Evolutionary conservation across 1,140 invertebrate genomes (phyloP), one percentile per base, ranked within the genome.

Genomic region (Ips typographus): DNA sequence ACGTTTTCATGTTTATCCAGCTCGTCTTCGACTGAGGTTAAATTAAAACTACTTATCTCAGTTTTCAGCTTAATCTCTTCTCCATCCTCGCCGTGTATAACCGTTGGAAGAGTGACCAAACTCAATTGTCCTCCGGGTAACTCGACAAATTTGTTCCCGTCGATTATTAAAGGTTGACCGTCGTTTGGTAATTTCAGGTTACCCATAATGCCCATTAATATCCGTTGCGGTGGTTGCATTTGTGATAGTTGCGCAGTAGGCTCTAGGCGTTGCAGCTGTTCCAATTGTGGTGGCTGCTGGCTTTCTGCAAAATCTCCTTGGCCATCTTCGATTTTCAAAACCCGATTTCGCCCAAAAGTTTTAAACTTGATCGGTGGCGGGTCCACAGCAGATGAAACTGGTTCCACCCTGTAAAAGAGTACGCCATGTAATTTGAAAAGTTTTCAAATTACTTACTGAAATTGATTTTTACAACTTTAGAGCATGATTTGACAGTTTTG

Each of bases 311-410:
- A 41, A 1, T 72, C 62, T 40, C 7, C 41, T 49, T 68, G 63
- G 6, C 61, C 40, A n/a, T 73, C 65, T 44, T 73, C 65, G 36
- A 44, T 2, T 71, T 67, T 75, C 41, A 58, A 57, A 2, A 53
- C 49, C 71, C 63, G 57, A 22, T 62, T 67, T 59, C 65, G 76
- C 36, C 76, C 75, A 43, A 77, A 76, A 2, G 76, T 76, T 71
- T 79, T 78, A 61, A 80, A 80, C 52, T 75, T 73, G 7, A 80
- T 78, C 4, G 79, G 79, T 56, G 75, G 71, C 2, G 78, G 77
- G 51, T 80, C 77, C 2, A 72, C 63, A 1, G 77, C 59, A 37
- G 78, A 74, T 1, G 77, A 76, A 1, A 80, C 79, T 2, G 79
- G 79, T 69, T 80, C 78, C 2, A 80, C 79, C 42, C 68, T 70